Percentiles rank a stretch among this genome's conserved stretches.
Evolutionary conservation across 37 sponge, comb jelly and placozoan genomes (phyloP).

Genomic region (Beroe forskalii): DNA sequence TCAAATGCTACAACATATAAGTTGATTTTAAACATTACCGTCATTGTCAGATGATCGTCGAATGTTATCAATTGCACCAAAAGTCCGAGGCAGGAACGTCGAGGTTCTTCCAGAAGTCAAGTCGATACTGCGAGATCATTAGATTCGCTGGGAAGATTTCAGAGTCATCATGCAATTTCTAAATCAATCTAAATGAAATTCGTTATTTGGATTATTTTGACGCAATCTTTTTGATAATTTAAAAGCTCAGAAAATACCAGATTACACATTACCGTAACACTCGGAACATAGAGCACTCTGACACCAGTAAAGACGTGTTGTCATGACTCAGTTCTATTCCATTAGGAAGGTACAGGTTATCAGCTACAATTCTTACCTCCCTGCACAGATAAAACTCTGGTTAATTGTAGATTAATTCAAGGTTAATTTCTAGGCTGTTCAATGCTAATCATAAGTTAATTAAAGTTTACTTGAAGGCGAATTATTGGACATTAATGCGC

Average conservation of each 20-base stretch:
- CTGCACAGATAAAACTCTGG: neutral
- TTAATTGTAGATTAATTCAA: no score
- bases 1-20: no score
- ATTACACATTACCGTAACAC: neutral
- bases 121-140: neutral
- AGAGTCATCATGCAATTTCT: neutral
- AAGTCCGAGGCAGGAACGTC: neutral
- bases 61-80: conserved; percentile 21
- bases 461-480: no score
- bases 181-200: neutral
- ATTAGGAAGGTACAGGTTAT: neutral
- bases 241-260: neutral
- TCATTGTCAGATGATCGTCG: conserved; percentile 13
- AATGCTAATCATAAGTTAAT: no score
- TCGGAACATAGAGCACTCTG: conserved; percentile 11
- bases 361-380: neutral
- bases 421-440: no score
- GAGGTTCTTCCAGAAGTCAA: neutral
- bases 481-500: no score
- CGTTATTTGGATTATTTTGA: neutral
- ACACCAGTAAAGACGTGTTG: neutral
- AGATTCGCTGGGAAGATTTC: neutral
- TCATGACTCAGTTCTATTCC: neutral
- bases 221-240: neutral
- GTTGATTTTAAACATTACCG: neutral